Conservation (phyloP, 1,140 invertebrate genomes). For the Ceratitis capitata region DNA sequence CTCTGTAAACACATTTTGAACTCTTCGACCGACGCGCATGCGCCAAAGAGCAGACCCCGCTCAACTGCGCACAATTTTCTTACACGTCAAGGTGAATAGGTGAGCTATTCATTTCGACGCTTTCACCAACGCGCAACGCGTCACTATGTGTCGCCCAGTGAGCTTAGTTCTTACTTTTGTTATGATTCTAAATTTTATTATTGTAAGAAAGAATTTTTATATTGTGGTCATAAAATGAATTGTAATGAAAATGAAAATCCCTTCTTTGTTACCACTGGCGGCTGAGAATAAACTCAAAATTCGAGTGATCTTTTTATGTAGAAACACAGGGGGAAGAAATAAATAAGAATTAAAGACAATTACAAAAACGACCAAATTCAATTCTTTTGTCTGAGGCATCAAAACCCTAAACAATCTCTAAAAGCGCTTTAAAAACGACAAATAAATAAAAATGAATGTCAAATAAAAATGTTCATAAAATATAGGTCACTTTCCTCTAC, state of each 20-base stretch:
- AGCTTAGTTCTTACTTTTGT: background rate
- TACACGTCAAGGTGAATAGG: background rate
- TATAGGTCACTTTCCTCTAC: background rate
- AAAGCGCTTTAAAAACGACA: background rate
- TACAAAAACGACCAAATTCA: background rate
- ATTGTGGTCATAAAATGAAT: background rate
- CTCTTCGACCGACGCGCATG: background rate
- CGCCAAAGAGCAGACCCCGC: background rate
- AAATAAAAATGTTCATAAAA: background rate
- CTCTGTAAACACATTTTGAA: background rate
- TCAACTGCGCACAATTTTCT: background rate
- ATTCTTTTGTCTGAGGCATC: background rate
- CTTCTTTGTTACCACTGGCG: background rate
- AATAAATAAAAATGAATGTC: background rate
- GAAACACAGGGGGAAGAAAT: no score
- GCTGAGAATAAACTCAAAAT: no score
- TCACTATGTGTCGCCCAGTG: background rate
- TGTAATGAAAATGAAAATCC: conserved; percentile 5
- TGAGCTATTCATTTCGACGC: background rate
- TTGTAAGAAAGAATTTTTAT: conserved; percentile 1
- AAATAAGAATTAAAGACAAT: no score
- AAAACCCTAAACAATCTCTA: background rate
- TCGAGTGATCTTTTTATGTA: no score
- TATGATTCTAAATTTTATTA: background rate
- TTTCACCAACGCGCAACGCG: conserved; percentile 5